A percentile compares a stretch with the other conserved stretches of the same genome.
Conservation (phyloP, 2,888 invertebrate species). For the Synanthedon formicaeformis region DNA sequence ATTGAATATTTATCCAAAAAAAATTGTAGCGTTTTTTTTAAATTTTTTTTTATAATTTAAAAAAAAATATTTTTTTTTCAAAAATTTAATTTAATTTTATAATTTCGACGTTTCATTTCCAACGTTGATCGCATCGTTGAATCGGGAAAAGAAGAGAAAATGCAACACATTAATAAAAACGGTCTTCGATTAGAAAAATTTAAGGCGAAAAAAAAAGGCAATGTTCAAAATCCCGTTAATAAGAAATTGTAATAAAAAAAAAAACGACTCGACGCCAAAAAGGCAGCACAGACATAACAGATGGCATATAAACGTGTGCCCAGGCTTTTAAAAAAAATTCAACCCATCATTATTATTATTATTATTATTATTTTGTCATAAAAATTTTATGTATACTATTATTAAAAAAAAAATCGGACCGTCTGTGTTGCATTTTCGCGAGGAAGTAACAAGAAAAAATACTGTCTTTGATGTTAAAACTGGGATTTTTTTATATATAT, state of each 20-base stretch:
- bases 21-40: background rate
- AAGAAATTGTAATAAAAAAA: constrained; percentile 9
- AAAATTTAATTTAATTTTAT: background rate
- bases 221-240: background rate
- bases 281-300: constrained; percentile 63
- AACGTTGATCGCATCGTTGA: constrained; percentile 3
- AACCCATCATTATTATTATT: constrained; percentile 10
- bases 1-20: background rate
- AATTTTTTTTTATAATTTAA: background rate
- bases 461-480: constrained; percentile 19
- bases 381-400: constrained; percentile 7
- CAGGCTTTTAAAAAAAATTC: constrained; percentile 8
- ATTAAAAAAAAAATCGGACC: constrained; percentile 34
- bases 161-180: constrained; percentile 68
- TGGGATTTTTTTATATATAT: background rate
- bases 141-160: constrained; percentile 68
- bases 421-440: constrained; percentile 70
- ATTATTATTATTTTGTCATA: background rate
- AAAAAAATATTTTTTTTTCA: background rate
- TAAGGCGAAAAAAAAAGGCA: constrained; percentile 12
- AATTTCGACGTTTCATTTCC: background rate
- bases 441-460: constrained; percentile 20
- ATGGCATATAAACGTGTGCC: constrained; percentile 17
- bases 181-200: constrained; percentile 17
- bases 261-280: constrained; percentile 50